Base-by-base conservation (phyloP, 2,888 invertebrate species). In the Mallateleia sp. region DNA sequence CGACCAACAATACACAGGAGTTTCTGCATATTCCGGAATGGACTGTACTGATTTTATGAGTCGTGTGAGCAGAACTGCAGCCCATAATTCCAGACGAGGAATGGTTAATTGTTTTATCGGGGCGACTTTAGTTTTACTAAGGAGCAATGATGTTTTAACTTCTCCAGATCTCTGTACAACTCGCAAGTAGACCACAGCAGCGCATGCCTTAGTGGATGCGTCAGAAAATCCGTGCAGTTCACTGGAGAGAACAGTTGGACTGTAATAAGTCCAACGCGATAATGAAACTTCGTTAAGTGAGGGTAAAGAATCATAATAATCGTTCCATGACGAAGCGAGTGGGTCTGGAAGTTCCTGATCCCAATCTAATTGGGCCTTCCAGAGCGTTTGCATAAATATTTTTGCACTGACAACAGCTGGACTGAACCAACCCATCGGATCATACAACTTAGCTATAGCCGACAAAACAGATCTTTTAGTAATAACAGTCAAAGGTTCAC, bases 381-480 rank as follows among this genome's bases (percentile, higher is more conserved):
- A 72, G 0, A 72, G 22, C 0, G n/a, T 4, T 42, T 72, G 72
- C 45, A 72, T 45, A 25, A 72, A 18, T 25, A 72, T 45, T 58
- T 72, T 72, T 25, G 72, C 72, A 58, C 24, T 54, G 6, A 71
- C 24, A 9, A 71, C 42, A 11, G 54, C 45, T 20, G 71, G 56
- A 28, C 42, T 58, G 2, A 71, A 42, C 56, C 71, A 71, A 9
- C 71, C 71, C 24, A 71, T 54, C 11, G 56, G 71, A n/a, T 58
- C 71, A 34, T 56, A 56, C 9, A 54, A 56, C 1, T 34, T 20
- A 8, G 56, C 56, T 14, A 66, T 66, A n/a, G 32, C 50, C 2
- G 50, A 15, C 6, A 28, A 5, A 71, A 45, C 2, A 79, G 52
- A 0, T 45, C 11, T 0, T 25, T 38, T 11, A n/a, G 22, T 60